phyloP scores from a whole-genome alignment of 2,797 vertebrate species.

The Smutsia gigantea region DNA sequence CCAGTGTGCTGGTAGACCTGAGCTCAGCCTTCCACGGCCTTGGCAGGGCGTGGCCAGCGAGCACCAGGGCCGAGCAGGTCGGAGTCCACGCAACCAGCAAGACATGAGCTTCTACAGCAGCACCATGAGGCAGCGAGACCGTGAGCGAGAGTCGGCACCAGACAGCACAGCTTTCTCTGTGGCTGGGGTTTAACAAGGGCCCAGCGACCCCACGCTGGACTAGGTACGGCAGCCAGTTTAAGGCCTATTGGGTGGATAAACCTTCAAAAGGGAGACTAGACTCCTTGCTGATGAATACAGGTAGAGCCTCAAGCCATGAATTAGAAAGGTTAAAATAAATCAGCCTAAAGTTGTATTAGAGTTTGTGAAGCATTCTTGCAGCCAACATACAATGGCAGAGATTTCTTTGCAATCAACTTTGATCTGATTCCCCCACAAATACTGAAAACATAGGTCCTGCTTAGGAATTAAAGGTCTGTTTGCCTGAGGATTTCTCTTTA shows the following conservation, averaged over 20 bases:
- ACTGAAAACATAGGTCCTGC: background rate
- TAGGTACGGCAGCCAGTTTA: background rate
- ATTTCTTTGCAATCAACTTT: background rate
- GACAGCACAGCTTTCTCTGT: background rate
- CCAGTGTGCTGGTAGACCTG: background rate
- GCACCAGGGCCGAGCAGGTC: rapidly evolving
- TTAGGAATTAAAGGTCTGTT: background rate
- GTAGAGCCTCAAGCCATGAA: background rate
- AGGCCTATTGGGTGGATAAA: background rate
- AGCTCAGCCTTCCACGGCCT: background rate
- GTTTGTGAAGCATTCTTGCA: background rate
- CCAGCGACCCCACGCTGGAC: background rate
- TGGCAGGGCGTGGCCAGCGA: background rate
- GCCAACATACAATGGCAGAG: background rate
- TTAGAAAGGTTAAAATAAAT: constrained; percentile 27
- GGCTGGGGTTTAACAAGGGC: background rate
- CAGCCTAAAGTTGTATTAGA: background rate
- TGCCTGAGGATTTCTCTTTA: background rate
- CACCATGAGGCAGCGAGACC: background rate
- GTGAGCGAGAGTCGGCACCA: background rate
- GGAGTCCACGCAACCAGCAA: background rate
- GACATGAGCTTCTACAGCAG: background rate
- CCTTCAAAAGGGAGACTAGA: background rate
- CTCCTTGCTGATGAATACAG: background rate
- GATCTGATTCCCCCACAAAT: background rate